A percentile compares a stretch with the other conserved stretches of the same genome.
phyloP scores from a whole-genome alignment of 2,888 invertebrate species.

The Poecilus cupreus region DNA sequence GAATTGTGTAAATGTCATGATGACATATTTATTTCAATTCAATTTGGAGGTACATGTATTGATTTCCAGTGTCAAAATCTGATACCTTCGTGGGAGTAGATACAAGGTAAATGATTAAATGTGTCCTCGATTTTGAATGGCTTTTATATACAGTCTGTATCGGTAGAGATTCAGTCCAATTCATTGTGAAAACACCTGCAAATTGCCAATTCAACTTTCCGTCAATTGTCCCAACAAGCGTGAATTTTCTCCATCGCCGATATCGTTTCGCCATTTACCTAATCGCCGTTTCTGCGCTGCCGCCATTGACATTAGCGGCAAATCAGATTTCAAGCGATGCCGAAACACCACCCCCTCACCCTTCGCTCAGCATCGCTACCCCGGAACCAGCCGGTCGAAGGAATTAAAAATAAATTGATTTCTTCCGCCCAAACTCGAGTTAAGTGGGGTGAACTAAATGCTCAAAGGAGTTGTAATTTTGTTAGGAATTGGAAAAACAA shows the following conservation, averaged over 20 bases:
- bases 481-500: conserved; percentile 38
- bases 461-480: conserved; percentile 43
- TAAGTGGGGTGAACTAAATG: conserved; percentile 37
- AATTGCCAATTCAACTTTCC: background rate
- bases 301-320: conserved; percentile 11
- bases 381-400: background rate
- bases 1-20: too few species aligned
- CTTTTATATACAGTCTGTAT: too few species aligned
- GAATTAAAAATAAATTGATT: conserved; percentile 51
- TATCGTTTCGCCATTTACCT: conserved; percentile 4
- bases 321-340: background rate
- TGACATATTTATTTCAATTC: too few species aligned
- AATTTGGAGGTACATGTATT: too few species aligned
- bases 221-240: background rate
- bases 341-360: background rate
- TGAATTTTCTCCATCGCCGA: conserved; percentile 8
- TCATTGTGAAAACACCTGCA: conserved; percentile 12
- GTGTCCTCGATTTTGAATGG: too few species aligned
- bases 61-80: too few species aligned
- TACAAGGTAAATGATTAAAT: too few species aligned
- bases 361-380: background rate
- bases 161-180: background rate
- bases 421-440: conserved; percentile 34
- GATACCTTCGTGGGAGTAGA: too few species aligned
- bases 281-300: conserved; percentile 5